Evolutionary conservation across 2,888 invertebrate species (phyloP).

Genomic region (Augochlorella aurata): DNA sequence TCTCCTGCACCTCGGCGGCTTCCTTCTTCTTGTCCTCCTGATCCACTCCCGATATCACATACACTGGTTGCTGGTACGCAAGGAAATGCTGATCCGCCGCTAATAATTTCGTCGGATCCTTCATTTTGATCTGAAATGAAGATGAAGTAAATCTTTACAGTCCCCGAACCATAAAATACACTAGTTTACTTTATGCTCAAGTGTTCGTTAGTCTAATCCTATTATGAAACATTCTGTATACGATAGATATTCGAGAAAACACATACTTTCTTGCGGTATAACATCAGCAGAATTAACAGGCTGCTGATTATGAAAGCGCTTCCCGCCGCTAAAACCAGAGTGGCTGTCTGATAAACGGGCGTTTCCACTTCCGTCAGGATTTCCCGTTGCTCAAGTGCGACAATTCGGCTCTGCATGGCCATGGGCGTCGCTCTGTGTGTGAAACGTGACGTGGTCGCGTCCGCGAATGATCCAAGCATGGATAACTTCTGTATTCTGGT

Average conservation of each 20-base stretch:
- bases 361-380: constrained; percentile 87
- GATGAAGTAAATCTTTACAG: background rate
- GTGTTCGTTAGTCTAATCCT: background rate
- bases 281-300: constrained; percentile 88
- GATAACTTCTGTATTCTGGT: constrained; percentile 84
- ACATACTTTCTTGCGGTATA: constrained; percentile 86
- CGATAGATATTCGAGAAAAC: background rate
- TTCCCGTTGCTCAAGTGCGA: constrained; percentile 86
- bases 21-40: constrained; percentile 82
- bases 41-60: constrained; percentile 87
- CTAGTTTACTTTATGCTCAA: background rate
- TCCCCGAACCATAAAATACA: background rate
- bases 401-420: constrained; percentile 80
- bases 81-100: constrained; percentile 83
- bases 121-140: constrained; percentile 72
- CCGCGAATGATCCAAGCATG: constrained; percentile 83
- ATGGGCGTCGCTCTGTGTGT: constrained; percentile 83
- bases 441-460: constrained; percentile 86
- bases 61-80: constrained; percentile 86
- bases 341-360: constrained; percentile 88
- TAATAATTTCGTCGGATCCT: constrained; percentile 62
- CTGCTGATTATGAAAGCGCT: constrained; percentile 92
- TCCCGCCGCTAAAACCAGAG: constrained; percentile 89
- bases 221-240: background rate
- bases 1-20: constrained; percentile 41